These are phyloP conservation scores for Pollachius pollachius DNA, from an alignment of 2,113 vertebrate species.

Conservation along the genomic window DNA sequence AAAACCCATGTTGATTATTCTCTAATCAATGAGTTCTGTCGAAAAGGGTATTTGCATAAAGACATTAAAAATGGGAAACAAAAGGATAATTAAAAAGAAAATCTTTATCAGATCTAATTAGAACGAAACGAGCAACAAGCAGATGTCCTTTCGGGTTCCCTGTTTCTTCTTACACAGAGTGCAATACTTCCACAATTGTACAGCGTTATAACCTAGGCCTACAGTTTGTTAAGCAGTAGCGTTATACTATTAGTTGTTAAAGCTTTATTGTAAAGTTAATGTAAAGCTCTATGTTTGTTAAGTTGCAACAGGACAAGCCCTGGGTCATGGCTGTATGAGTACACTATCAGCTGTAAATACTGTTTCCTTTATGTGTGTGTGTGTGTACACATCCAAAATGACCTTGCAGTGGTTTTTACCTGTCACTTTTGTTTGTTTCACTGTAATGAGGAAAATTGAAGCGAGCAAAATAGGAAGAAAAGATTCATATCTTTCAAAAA, in stretches of 20 bases:
- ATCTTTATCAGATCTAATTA: constrained; percentile 23
- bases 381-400: constrained; percentile 67
- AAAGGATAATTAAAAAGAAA: constrained; percentile 22
- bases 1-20: constrained; percentile 59
- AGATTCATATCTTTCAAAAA: constrained; percentile 75
- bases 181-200: constrained; percentile 52
- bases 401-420: constrained; percentile 63
- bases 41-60: constrained; percentile 40
- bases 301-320: constrained; percentile 59
- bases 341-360: constrained; percentile 74
- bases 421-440: constrained; percentile 68
- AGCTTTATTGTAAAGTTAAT: constrained; percentile 70
- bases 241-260: constrained; percentile 58
- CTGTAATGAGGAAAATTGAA: constrained; percentile 73
- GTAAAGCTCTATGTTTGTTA: constrained; percentile 68
- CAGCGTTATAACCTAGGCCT: constrained; percentile 52
- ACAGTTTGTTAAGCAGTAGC: constrained; percentile 56
- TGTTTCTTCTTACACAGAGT: constrained; percentile 36
- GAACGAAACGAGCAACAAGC: constrained; percentile 21
- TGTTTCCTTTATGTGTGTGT: constrained; percentile 71
- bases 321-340: constrained; percentile 40
- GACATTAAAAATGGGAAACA: constrained; percentile 38
- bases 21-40: constrained; percentile 57
- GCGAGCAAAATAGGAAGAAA: constrained; percentile 68
- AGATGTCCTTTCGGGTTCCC: constrained; percentile 10